Base-by-base conservation (phyloP, 2,113 vertebrate species). In the Antechinus flavipes region DNA sequence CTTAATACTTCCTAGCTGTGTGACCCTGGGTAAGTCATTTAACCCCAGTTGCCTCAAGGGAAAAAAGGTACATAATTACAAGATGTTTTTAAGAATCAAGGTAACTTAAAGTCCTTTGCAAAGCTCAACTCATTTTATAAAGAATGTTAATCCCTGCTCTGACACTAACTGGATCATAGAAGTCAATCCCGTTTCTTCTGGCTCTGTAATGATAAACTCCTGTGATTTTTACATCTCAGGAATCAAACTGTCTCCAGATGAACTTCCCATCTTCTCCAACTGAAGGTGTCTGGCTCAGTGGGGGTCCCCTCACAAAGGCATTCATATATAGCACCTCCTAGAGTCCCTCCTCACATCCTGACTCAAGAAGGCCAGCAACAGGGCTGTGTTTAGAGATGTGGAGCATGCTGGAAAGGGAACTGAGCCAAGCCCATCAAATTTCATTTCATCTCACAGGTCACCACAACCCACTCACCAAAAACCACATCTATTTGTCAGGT, bases 351-450 rank as follows among this genome's bases (percentile, higher is more conserved):
- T 50, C 49, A 49, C 25, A 30, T 52, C 90, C 14, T 11, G 47
- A 90, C 90, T 26, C 47, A 90, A 27, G 49, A 90, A 2, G 47
- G 47, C 47, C 25, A 90, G 47, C 0, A 0, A 47, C n/a, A 27
- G 90, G 24, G 90, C 25, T 90, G 47, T 27, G 24, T 90, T 90
- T 90, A 90, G 47, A 90, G 90, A 90, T 90, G 90, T 90, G 90
- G 52, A 90, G 46, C 46, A 90, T 90, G 2, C 49, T 90, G 25
- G 46, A 90, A 90, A 52, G 90, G 90, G 90, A 90, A 90, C 90
- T 90, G 47, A 3, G 14, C 49, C 90, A 90, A 90, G 90, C 25
- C 47, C 27, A 50, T 90, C 90, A 27, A 84, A 90, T 90, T 52
- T 90, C 90, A 90, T 90, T 90, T 90, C 90, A 90, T 27, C 90